These are phyloP conservation scores for Ciconia nigra DNA, from an alignment of 2,797 vertebrate species.

Conservation along the genomic window DNA sequence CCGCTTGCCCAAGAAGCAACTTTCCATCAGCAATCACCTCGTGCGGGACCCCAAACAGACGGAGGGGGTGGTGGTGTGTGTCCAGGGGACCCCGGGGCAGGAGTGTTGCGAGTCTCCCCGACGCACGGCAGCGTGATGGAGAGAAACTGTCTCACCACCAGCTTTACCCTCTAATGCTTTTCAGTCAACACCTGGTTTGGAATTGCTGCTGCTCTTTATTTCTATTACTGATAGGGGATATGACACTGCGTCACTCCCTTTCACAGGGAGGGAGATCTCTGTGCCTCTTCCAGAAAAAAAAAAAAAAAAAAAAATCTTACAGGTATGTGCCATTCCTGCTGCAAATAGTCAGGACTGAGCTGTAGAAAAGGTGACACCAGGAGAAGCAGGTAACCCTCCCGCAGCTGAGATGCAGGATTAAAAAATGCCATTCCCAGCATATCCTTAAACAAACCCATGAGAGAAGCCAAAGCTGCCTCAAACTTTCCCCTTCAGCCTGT, in stretches of 20 bases:
- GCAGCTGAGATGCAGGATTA: background rate
- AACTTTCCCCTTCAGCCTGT: slow-evolving; percentile 54
- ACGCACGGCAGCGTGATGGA: rapidly evolving
- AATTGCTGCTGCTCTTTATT: background rate
- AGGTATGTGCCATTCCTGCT: background rate
- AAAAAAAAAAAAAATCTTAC: background rate
- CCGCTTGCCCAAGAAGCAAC: background rate
- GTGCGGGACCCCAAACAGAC: background rate
- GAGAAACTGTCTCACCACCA: background rate
- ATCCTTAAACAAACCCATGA: slow-evolving; percentile 38
- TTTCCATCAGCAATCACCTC: background rate
- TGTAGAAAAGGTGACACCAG: background rate
- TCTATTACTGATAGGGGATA: background rate
- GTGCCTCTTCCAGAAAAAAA: background rate
- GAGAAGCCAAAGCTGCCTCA: slow-evolving; percentile 39
- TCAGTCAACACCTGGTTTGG: background rate
- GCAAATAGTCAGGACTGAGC: background rate
- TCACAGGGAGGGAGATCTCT: background rate
- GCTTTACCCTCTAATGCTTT: background rate
- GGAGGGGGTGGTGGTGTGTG: background rate
- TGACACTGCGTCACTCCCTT: background rate
- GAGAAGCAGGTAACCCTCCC: background rate
- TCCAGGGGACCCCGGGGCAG: rapidly evolving
- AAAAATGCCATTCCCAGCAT: background rate
- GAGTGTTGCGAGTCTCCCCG: rapidly evolving